Percentiles rank a stretch among this genome's conserved stretches.
These are phyloP conservation scores for Limonius californicus DNA, from an alignment of 1,140 invertebrate genomes.

Conservation along the genomic window DNA sequence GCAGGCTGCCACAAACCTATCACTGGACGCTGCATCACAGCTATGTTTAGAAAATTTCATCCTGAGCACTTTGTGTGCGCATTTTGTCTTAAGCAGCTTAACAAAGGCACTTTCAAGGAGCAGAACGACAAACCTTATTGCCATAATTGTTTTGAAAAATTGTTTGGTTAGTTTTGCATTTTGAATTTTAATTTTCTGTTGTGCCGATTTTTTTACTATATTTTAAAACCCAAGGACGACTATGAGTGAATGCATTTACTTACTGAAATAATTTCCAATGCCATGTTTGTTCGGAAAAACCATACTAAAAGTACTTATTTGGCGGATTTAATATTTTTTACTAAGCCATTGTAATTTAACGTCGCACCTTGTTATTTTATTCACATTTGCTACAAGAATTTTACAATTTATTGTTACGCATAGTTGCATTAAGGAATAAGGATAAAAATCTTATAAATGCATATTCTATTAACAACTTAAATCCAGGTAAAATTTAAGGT, in stretches of 20 bases:
- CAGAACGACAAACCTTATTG: conserved; percentile 98
- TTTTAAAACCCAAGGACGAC: not conserved
- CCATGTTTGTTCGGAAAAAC: too few relatives aligned
- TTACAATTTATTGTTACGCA: not conserved
- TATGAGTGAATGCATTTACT: not conserved
- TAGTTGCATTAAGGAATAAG: not conserved
- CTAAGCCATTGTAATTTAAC: not conserved
- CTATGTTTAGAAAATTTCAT: conserved; percentile 99
- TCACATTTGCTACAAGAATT: not conserved
- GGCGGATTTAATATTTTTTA: not conserved
- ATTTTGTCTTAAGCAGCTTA: conserved; percentile 95
- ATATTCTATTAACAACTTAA: not conserved
- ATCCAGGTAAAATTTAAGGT: not conserved
- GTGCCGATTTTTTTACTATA: not conserved
- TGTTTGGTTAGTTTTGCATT: conserved; percentile 64
- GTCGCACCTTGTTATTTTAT: not conserved
- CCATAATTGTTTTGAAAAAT: conserved; percentile 94
- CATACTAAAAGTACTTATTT: not conserved
- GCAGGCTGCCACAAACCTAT: conserved; percentile 97
- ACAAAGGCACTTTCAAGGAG: conserved; percentile 98
- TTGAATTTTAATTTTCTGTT: not conserved
- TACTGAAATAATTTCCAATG: not conserved
- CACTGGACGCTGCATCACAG: conserved; percentile 95
- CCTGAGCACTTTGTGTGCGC: conserved; percentile 98
- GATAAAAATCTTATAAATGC: not conserved